These are phyloP conservation scores for Diuraphis noxia DNA, from an alignment of 1,140 invertebrate genomes.

Conservation along the genomic window DNA sequence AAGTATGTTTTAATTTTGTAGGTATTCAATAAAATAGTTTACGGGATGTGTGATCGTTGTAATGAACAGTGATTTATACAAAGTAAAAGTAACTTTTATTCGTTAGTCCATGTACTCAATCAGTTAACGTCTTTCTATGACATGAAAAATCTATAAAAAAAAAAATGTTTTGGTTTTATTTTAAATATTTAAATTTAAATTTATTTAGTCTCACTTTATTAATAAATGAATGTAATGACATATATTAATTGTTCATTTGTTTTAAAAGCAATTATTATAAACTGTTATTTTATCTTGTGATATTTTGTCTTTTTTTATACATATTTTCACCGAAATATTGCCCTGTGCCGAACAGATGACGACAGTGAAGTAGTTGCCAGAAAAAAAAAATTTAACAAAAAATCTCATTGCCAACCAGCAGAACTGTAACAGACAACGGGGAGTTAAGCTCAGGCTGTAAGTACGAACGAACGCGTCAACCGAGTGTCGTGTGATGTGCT, in stretches of 20 bases:
- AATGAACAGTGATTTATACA: not conserved
- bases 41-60: not conserved
- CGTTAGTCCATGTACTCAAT: not conserved
- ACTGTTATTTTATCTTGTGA: not conserved
- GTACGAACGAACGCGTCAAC: conserved; percentile 48
- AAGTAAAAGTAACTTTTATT: not conserved
- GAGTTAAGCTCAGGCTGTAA: conserved; percentile 41
- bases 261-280: conserved; percentile 5
- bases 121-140: not conserved
- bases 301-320: not conserved
- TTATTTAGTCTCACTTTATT: not conserved
- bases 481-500: conserved; percentile 53
- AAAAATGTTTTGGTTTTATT: no score
- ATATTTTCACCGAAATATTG: not conserved
- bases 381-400: conserved; percentile 52
- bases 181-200: not conserved
- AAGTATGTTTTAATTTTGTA: no score
- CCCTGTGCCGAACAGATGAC: conserved; percentile 34
- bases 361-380: conserved; percentile 43
- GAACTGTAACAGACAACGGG: conserved; percentile 8
- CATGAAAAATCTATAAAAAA: not conserved
- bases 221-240: not conserved
- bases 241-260: not conserved
- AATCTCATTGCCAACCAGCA: conserved; percentile 48
- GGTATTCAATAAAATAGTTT: not conserved